Evolutionary conservation across 2,113 vertebrate species (phyloP).

Genomic region (Brachyhypopomus gauderio): DNA sequence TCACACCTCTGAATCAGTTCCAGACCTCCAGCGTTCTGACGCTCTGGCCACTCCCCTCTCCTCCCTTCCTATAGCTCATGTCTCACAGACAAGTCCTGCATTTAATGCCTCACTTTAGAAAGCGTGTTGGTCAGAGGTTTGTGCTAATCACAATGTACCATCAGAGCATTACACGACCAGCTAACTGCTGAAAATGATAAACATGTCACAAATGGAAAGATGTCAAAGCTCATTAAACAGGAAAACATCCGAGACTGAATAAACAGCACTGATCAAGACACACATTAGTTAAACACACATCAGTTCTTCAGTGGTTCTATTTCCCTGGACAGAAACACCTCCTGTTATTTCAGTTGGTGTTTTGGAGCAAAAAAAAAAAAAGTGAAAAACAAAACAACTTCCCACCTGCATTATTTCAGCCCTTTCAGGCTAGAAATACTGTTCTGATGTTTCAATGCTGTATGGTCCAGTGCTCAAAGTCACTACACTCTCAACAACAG

Average conservation of each 20-base stretch:
- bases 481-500: conserved; percentile 38
- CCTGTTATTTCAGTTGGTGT: conserved; percentile 21
- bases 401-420: not conserved
- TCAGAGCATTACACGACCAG: too few relatives aligned
- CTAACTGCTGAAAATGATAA: not conserved
- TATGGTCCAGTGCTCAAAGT: conserved; percentile 32
- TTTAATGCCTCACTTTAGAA: not conserved
- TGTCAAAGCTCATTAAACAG: not conserved
- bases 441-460: conserved; percentile 43
- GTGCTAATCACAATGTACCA: too few relatives aligned
- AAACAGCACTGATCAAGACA: not conserved
- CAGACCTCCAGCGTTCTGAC: not conserved
- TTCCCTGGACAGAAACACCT: too few relatives aligned
- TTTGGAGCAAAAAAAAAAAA: conserved; percentile 3
- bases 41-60: not conserved
- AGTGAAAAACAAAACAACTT: too few relatives aligned
- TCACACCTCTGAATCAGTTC: conserved; percentile 43
- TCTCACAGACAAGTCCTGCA: not conserved
- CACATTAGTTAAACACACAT: not conserved
- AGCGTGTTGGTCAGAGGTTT: not conserved
- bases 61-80: too few relatives aligned
- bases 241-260: not conserved
- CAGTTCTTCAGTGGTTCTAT: not conserved
- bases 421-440: not conserved
- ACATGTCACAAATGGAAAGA: not conserved